phyloP scores from a whole-genome alignment of 2,888 invertebrate genomes.

The Hypsopygia costalis region DNA sequence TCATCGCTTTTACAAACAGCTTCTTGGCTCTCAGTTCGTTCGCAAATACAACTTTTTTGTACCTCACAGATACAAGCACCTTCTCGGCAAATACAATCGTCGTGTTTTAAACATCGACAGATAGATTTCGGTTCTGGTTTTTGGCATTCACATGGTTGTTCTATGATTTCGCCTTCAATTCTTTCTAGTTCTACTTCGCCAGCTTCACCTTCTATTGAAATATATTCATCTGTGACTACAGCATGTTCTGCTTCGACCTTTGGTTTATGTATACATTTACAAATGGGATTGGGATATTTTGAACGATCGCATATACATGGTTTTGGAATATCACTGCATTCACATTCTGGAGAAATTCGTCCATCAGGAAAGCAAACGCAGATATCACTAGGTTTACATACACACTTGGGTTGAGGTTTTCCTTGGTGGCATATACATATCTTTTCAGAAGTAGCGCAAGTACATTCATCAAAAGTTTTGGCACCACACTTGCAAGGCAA shows the following conservation, averaged over 20 bases:
- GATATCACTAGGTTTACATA: slow-evolving; percentile 42
- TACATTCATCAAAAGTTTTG: slow-evolving; percentile 43
- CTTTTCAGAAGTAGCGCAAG: slow-evolving; percentile 40
- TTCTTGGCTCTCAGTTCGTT: slow-evolving; percentile 31
- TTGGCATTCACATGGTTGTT: slow-evolving; percentile 51
- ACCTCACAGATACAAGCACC: slow-evolving; percentile 49
- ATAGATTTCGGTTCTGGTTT: slow-evolving; percentile 31
- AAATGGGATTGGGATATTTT: slow-evolving; percentile 43
- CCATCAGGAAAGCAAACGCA: slow-evolving; percentile 54
- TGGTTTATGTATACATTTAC: slow-evolving; percentile 33
- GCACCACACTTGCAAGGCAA: slow-evolving; percentile 61
- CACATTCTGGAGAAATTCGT: slow-evolving; percentile 45
- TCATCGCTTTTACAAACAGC: slow-evolving; percentile 37
- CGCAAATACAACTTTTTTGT: slow-evolving; percentile 50
- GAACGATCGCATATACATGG: slow-evolving; percentile 55
- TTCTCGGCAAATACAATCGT: slow-evolving; percentile 44
- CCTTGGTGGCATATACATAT: slow-evolving; percentile 55
- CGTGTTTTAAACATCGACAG: slow-evolving; percentile 50
- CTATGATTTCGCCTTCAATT: slow-evolving; percentile 20
- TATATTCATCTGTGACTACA: neutral
- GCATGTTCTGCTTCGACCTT: slow-evolving; percentile 19
- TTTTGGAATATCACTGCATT: slow-evolving; percentile 43
- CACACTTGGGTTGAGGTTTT: slow-evolving; percentile 41
- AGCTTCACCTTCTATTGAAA: slow-evolving; percentile 12
- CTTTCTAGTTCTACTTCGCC: slow-evolving; percentile 9